Evolutionary conservation across 2,888 invertebrate genomes (phyloP).

Genomic region (Holacanthella duospinosa): DNA sequence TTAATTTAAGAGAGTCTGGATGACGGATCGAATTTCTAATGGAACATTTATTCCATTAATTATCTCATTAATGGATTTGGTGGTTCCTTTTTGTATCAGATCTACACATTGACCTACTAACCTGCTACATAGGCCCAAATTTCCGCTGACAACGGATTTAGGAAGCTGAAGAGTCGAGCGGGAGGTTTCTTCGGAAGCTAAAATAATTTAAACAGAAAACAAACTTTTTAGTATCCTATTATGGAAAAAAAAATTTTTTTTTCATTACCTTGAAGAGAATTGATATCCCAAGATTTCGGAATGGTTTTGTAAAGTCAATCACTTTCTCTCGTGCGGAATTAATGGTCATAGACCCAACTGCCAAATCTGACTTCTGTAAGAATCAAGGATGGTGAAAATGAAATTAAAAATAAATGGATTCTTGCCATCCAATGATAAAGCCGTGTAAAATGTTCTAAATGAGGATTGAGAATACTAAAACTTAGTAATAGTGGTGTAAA

Average conservation of each 20-base stretch:
- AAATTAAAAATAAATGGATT: slow-evolving; percentile 15
- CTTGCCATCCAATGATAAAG: slow-evolving; percentile 13
- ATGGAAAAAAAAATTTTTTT: not conserved
- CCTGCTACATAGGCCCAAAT: slow-evolving; percentile 71
- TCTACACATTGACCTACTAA: slow-evolving; percentile 13
- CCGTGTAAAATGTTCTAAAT: not conserved
- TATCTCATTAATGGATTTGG: too few relatives aligned
- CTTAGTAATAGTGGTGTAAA: too few relatives aligned
- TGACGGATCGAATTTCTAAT: too few relatives aligned
- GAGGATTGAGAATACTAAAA: too few relatives aligned
- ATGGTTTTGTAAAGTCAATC: slow-evolving; percentile 96
- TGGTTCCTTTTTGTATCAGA: too few relatives aligned
- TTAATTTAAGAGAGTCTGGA: too few relatives aligned
- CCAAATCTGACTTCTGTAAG: slow-evolving; percentile 80
- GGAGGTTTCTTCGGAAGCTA: slow-evolving; percentile 83
- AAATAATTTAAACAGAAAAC: slow-evolving; percentile 16
- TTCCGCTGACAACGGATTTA: slow-evolving; percentile 89
- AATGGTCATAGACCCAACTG: slow-evolving; percentile 94
- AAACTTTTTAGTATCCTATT: too few relatives aligned
- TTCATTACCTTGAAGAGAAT: slow-evolving; percentile 57
- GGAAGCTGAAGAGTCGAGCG: slow-evolving; percentile 83
- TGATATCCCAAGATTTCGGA: slow-evolving; percentile 94
- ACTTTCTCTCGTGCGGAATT: slow-evolving; percentile 74
- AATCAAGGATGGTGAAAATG: slow-evolving; percentile 4
- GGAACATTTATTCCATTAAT: too few relatives aligned